Base-by-base conservation (phyloP, 2,113 vertebrate species). In the Ptilorrhoa leucosticta region DNA sequence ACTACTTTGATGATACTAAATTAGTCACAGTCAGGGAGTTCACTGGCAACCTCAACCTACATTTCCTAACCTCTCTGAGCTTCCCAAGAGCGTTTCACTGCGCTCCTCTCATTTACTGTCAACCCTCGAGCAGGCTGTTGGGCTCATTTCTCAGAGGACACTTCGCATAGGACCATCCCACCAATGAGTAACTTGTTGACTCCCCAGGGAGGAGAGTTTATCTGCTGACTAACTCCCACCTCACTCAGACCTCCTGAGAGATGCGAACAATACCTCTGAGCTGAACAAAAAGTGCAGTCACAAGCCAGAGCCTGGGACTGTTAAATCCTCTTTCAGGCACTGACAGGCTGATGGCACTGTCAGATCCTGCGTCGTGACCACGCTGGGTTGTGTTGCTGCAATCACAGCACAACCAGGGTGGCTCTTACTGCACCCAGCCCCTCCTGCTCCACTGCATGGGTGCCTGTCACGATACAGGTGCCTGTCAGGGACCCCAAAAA, bases 21-120 rank as follows among this genome's bases (percentile, higher is more conserved):
- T 93, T 73, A 92, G 79, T 93, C 94, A 93, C 51, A 83, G 78
- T 23, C 81, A 87, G 27, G 61, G 89, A 91, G 50, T 80, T 94
- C 27, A 15, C 26, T 47, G 69, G 53, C 70, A 91, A 24, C 42
- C 1, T 10, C 89, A 91, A 5, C 70, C 82, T 44, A 66, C 82
- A 33, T 77, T 76, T 88, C 30, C 58, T 54, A 31, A 91, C 39
- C 58, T 56, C n/a, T 19, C 1, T 0, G 3, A 84, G 72, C 60
- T 87, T 83, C 77, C 70, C 37, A 77, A 78, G 51, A 91, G 33
- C 40, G 22, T n/a, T 87, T 69, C 47, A 54, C 45, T 14, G 12
- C 7, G 53, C 33, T 89, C 7, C 42, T 61, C 68, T 72, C 57
- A 4, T 35, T 61, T 54, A 23, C 54, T 81, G 2, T 28, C 79